Conservation (phyloP, 2,888 invertebrate genomes). For the Himalopsyche kuldschensis region DNA sequence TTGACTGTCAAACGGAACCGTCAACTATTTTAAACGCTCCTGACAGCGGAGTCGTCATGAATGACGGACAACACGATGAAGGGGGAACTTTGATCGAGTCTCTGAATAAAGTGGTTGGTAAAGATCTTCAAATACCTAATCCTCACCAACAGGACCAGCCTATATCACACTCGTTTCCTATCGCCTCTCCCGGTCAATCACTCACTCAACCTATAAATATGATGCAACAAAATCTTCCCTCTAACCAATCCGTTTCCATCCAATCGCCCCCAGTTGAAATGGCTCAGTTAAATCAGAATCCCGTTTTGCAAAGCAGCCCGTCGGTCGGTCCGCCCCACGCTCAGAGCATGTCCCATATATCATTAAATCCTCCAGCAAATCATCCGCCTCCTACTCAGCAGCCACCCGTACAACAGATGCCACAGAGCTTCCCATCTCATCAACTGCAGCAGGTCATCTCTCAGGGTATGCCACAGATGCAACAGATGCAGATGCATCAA, state of each 20-base stretch:
- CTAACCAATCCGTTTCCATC: constrained; percentile 56
- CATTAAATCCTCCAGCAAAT: constrained; percentile 48
- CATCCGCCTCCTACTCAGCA: constrained; percentile 51
- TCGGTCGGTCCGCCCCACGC: constrained; percentile 56
- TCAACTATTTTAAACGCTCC: constrained; percentile 48
- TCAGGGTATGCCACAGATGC: constrained; percentile 55
- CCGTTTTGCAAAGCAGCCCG: constrained; percentile 51
- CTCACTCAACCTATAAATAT: constrained; percentile 56
- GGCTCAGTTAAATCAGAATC: constrained; percentile 57
- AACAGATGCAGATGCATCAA: constrained; percentile 59
- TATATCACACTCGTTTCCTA: constrained; percentile 58
- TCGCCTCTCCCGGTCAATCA: constrained; percentile 59
- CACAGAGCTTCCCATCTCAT: constrained; percentile 60
- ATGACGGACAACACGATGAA: constrained; percentile 57
- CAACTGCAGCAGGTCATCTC: constrained; percentile 59
- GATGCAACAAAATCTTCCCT: constrained; percentile 45
- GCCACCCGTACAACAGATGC: constrained; percentile 55
- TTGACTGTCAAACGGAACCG: constrained; percentile 52
- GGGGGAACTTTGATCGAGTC: constrained; percentile 47
- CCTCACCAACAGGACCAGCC: constrained; percentile 57
- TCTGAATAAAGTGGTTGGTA: constrained; percentile 53
- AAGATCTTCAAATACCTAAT: constrained; percentile 54
- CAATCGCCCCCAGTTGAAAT: constrained; percentile 59
- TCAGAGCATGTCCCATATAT: constrained; percentile 59
- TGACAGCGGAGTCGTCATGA: constrained; percentile 58